Base-by-base conservation (phyloP, 2,113 vertebrate genomes). In the Polypterus senegalus region DNA sequence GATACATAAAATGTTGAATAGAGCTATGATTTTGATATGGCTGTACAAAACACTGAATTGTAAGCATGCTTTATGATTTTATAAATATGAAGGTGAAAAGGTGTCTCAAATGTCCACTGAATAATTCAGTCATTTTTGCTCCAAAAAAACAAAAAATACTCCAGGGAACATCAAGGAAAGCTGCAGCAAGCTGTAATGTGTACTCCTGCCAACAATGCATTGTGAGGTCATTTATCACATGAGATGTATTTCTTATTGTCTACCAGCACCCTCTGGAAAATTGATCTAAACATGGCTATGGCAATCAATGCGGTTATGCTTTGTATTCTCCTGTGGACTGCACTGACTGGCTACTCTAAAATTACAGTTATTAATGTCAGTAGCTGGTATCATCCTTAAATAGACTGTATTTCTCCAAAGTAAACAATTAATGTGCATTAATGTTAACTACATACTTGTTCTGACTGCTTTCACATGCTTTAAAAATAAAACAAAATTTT, bases 381-480 rank as follows among this genome's bases (percentile, higher is more conserved):
- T 45, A 3, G 6, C 56, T 43, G 56, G 46, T 7, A 43, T 45
- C 4, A 44, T 27, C 60, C 62, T 56, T 59, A 63, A 61, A 65
- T 48, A 48, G 57, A 59, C 64, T 68, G 62, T 63, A 63, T 63
- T 67, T 58, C 64, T 58, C 45, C 65, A 60, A 53, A 46, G 61
- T 71, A 62, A 72, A 74, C 69, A 65, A 74, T 70, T 74, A n/a
- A 71, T 72, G 63, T 57, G 6, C 61, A 58, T 61, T 49, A 61
- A 63, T 72, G 57, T 49, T 61, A 61, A 61, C 56, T 51, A 51
- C 47, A 45, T 10, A 7, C 8, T 46, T 54, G 7, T 55, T 43
- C 44, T 66, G 58, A 64, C 61, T 64, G 57, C 58, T 65, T 27
- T 27, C 27, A 27, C 2, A 2, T 27, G 27, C 27, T 27, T 27